These are phyloP conservation scores for Lasioglossum oenotherae DNA, from an alignment of 2,888 invertebrate genomes.

Conservation along the genomic window DNA sequence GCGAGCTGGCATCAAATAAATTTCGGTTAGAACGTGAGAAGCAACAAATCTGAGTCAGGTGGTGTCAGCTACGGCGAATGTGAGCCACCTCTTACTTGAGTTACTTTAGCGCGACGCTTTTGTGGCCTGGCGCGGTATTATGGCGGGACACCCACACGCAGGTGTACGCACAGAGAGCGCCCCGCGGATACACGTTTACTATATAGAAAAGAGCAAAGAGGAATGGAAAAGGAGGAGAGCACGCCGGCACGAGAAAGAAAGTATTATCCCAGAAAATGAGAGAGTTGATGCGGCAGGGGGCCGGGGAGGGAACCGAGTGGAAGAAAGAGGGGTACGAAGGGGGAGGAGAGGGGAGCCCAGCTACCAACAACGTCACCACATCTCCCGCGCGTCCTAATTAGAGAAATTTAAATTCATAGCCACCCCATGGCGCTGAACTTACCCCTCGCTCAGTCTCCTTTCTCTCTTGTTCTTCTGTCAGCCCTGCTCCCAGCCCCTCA, in stretches of 20 bases:
- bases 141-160: slow-evolving; percentile 41
- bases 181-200: background rate
- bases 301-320: slow-evolving; percentile 28
- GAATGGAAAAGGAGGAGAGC: slow-evolving; percentile 15
- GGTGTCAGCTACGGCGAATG: slow-evolving; percentile 81
- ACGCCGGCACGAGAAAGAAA: slow-evolving; percentile 37
- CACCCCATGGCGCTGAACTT: slow-evolving; percentile 77
- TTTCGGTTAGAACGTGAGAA: slow-evolving; percentile 84
- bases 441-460: slow-evolving; percentile 55
- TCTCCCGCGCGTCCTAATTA: slow-evolving; percentile 82
- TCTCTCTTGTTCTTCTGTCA: slow-evolving; percentile 61
- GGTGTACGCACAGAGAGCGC: background rate
- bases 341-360: slow-evolving; percentile 50
- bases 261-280: slow-evolving; percentile 59
- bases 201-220: slow-evolving; percentile 14
- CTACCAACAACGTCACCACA: slow-evolving; percentile 75
- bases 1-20: slow-evolving; percentile 82
- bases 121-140: slow-evolving; percentile 70
- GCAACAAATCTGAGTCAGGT: slow-evolving; percentile 84
- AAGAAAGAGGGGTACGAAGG: slow-evolving; percentile 69
- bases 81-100: slow-evolving; percentile 79
- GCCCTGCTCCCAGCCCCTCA: slow-evolving; percentile 18
- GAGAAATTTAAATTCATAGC: slow-evolving; percentile 84
- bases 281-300: slow-evolving; percentile 41
- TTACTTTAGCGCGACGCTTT: slow-evolving; percentile 75